These are phyloP conservation scores for Ptychobarbus kaznakovi DNA, from an alignment of 2,797 vertebrate genomes.

Conservation along the genomic window DNA sequence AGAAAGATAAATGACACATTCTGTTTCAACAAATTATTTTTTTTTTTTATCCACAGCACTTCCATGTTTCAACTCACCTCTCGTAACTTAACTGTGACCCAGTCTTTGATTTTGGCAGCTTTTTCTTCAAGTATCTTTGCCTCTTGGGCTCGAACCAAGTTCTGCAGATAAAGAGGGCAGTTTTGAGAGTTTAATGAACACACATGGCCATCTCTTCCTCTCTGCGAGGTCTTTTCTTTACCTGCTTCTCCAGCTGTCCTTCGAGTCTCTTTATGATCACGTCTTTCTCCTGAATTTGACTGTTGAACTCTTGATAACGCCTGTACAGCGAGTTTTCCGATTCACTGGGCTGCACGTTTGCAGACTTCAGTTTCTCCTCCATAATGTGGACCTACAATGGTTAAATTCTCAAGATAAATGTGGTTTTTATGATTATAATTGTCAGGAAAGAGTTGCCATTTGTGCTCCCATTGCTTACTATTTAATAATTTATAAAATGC, in stretches of 20 bases:
- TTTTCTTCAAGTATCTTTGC: slow-evolving; percentile 93
- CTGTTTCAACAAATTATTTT: slow-evolving; percentile 1
- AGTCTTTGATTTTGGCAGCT: slow-evolving; percentile 96
- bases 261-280: slow-evolving; percentile 84
- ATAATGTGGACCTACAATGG: slow-evolving; percentile 84
- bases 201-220: background rate
- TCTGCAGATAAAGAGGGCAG: slow-evolving; percentile 74
- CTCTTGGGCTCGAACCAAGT: slow-evolving; percentile 89
- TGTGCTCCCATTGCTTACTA: background rate
- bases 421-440: background rate
- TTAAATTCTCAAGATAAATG: slow-evolving; percentile 12
- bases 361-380: slow-evolving; percentile 91
- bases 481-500: background rate
- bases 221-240: slow-evolving; percentile 64
- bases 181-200: slow-evolving; percentile 7
- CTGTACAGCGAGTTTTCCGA: slow-evolving; percentile 80
- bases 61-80: slow-evolving; percentile 79
- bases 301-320: slow-evolving; percentile 86
- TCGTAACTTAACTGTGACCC: slow-evolving; percentile 90
- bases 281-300: slow-evolving; percentile 83
- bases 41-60: background rate
- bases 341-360: slow-evolving; percentile 81
- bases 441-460: background rate
- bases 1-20: background rate
- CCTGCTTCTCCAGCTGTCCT: slow-evolving; percentile 90